Base-by-base conservation (phyloP, 2,797 vertebrate genomes). In the Tangara arthus region DNA sequence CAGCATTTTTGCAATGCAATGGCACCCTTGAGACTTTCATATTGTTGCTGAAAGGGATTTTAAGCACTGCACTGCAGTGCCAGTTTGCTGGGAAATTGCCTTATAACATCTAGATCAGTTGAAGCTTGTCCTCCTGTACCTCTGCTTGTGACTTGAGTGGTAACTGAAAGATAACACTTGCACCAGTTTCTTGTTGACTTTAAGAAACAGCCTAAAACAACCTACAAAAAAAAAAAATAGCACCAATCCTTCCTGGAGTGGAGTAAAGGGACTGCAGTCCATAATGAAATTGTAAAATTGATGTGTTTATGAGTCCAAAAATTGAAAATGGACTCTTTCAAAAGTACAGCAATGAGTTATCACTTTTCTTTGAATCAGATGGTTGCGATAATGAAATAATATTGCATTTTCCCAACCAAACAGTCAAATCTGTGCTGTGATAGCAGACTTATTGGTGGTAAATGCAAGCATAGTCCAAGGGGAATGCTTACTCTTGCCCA, bases 11-110 rank as follows among this genome's bases (percentile, higher is more conserved):
- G 53, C 71, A 79, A 80, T 42, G 63, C 1, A 1, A 80, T 80
- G 73, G 83, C 68, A 95, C 88, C 46, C 75, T 60, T 86, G 95
- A 94, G 94, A 92, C 63, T 81, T 94, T 63, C 68, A 69, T 59
- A 86, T 85, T 24, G 15, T 73, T 60, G 81, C 90, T 95, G 86
- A 96, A 82, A 93, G 52, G 78, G 81, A 84, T 95, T 87, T 89
- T 84, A 95, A 90, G 71, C 71, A 71, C 70, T 41, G 72, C 57
- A 91, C 44, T 88, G 88, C 91, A 88, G 82, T 59, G 63, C 63
- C n/a, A 75, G 50, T 72, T 88, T 78, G 73, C 85, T 89, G 82
- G 41, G 46, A 93, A 93, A 90, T 60, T 4, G 4, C 59, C 47
- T 81, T 90, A 49, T 46, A 90, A 65, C 15, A 66, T 78, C 57